Percentiles rank a stretch among this genome's conserved stretches.
Evolutionary conservation across 2,888 invertebrate genomes (phyloP).

Genomic region (Drosophila colorata): DNA sequence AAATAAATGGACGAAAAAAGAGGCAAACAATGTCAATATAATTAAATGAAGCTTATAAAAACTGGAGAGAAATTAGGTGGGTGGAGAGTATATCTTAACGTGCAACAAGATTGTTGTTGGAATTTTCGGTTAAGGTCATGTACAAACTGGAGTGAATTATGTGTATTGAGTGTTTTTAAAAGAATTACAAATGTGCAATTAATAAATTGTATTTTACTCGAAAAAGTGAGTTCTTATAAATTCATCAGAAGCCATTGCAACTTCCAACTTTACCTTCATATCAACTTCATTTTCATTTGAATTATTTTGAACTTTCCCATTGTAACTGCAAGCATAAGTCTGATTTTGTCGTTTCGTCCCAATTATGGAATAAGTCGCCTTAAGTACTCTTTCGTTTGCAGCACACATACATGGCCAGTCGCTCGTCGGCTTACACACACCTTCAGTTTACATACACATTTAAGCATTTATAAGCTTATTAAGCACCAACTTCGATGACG

Average conservation of each 20-base stretch:
- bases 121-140: no score
- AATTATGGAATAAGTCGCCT: constrained; percentile 28
- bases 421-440: constrained; percentile 8
- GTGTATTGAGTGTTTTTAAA: no score
- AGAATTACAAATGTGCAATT: no score
- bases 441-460: constrained; percentile 30
- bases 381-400: constrained; percentile 25
- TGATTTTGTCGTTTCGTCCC: constrained; percentile 8
- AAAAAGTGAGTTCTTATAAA: no score
- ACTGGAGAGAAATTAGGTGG: constrained; percentile 1
- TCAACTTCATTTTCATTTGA: background rate
- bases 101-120: constrained; percentile 22
- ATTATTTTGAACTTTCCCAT: background rate
- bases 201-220: no score
- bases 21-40: constrained; percentile 73
- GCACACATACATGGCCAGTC: background rate
- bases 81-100: constrained; percentile 12
- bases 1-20: constrained; percentile 48
- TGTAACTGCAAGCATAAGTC: background rate
- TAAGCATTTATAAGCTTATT: constrained; percentile 60
- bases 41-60: constrained; percentile 74
- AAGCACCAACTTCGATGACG: constrained; percentile 54
- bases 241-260: no score
- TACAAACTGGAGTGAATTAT: no score
- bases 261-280: no score